These are phyloP conservation scores for Casuarius casuarius DNA, from an alignment of 2,113 vertebrate species.

Conservation along the genomic window DNA sequence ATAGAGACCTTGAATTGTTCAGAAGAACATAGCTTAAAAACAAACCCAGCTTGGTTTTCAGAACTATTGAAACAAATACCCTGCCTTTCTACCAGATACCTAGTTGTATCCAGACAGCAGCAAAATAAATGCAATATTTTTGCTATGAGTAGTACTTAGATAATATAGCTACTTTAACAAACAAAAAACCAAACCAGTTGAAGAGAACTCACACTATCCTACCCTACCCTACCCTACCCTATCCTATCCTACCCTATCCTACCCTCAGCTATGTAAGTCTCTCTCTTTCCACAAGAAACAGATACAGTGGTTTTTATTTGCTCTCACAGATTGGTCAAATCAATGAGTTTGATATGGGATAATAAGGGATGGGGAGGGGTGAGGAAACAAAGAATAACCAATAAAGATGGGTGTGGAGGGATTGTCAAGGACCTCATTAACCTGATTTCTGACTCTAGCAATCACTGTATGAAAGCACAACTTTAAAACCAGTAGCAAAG, in stretches of 20 bases:
- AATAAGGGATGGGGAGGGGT: neutral
- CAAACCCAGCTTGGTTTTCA: neutral
- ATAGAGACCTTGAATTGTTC: neutral
- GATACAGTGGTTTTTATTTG: too few relatives aligned
- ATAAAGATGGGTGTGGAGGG: too few relatives aligned
- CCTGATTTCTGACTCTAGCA: neutral
- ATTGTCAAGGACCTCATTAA: neutral
- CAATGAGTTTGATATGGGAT: neutral
- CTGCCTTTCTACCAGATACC: neutral
- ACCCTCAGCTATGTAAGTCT: neutral
- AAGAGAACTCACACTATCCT: neutral
- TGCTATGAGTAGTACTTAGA: rapidly evolving
- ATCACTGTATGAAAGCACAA: neutral
- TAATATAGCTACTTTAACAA: neutral
- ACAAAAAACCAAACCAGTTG: too few relatives aligned
- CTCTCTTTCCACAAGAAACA: neutral
- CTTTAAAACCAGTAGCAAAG: neutral
- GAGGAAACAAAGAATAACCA: neutral
- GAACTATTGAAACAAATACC: too few relatives aligned
- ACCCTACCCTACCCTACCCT: too few relatives aligned
- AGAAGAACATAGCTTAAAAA: neutral
- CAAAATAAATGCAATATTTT: rapidly evolving
- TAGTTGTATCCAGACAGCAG: neutral
- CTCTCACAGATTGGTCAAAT: too few relatives aligned
- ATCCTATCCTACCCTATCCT: too few relatives aligned